phyloP scores from a whole-genome alignment of 2,113 vertebrate genomes.

The Panurus biarmicus region DNA sequence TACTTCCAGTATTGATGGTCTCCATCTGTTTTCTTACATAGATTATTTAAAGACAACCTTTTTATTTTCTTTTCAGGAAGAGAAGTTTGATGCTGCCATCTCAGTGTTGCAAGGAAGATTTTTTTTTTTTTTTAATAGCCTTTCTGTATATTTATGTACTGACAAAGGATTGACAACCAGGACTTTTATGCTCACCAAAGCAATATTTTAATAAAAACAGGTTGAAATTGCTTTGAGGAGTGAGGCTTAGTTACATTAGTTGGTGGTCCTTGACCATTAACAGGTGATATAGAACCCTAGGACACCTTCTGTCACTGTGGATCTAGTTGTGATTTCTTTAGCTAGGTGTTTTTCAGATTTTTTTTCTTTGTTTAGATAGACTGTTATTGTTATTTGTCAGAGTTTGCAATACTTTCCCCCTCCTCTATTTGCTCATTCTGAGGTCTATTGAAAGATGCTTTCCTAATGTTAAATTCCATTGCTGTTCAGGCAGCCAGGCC shows the following conservation, averaged over 20 bases:
- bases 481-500: not conserved
- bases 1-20: rapidly evolving
- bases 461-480: not conserved
- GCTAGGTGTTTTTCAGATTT: not conserved
- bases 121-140: not conserved
- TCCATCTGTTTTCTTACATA: rapidly evolving
- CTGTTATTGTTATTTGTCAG: not conserved
- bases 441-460: not conserved
- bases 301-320: not conserved
- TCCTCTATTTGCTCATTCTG: not conserved
- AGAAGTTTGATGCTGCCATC: not conserved
- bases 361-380: not conserved
- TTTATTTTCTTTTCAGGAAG: not conserved
- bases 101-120: not conserved
- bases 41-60: not conserved
- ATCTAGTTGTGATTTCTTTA: not conserved
- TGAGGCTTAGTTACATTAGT: not conserved
- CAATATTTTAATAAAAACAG: rapidly evolving
- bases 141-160: rapidly evolving
- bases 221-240: not conserved
- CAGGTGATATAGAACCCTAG: rapidly evolving
- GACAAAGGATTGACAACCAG: not conserved
- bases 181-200: not conserved
- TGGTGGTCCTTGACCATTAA: not conserved
- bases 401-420: not conserved